Conservation (phyloP, 2,888 invertebrate species). For the Branchellion lobata region DNA sequence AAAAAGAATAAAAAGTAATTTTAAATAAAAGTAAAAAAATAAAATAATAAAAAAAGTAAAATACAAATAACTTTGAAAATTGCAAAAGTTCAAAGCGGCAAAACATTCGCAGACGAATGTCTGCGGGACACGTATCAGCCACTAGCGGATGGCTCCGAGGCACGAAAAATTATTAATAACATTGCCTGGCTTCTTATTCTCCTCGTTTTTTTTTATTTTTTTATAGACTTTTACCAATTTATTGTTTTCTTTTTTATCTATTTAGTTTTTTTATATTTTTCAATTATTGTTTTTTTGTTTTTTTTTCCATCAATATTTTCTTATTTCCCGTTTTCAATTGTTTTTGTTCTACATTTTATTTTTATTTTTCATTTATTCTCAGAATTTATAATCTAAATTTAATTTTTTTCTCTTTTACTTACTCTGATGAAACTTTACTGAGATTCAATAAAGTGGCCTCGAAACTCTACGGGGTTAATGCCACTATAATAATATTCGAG, state of each 20-base stretch:
- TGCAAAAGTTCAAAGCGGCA: slow-evolving; percentile 13
- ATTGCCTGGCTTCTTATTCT: too few relatives aligned
- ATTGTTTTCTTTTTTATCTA: neutral
- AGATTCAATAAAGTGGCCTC: too few relatives aligned
- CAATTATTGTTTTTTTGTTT: neutral
- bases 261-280: neutral
- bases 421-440: too few relatives aligned
- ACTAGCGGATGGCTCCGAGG: neutral
- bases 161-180: neutral
- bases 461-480: too few relatives aligned
- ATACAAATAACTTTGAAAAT: neutral
- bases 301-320: neutral
- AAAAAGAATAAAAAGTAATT: too few relatives aligned
- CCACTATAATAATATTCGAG: too few relatives aligned
- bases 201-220: neutral
- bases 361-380: too few relatives aligned
- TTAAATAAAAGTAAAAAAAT: too few relatives aligned
- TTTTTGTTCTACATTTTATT: neutral
- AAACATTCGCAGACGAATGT: neutral
- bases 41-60: neutral
- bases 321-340: neutral
- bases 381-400: neutral
- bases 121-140: neutral
- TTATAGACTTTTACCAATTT: neutral
- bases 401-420: too few relatives aligned